Base-by-base conservation (phyloP, 2,113 vertebrate species). In the Rhabdomys dilectus region DNA sequence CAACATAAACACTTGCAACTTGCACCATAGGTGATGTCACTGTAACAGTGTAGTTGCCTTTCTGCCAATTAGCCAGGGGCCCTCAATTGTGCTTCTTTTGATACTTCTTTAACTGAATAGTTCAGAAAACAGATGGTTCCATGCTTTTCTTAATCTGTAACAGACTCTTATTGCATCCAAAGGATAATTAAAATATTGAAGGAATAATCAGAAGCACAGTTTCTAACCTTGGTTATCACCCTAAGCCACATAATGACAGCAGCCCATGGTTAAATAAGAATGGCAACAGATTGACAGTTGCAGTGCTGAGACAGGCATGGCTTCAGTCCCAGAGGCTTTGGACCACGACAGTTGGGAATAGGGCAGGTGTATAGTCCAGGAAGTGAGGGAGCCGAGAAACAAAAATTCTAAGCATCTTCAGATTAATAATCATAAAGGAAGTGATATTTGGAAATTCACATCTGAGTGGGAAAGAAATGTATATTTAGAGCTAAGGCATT, bases 121-220 rank as follows among this genome's bases (percentile, higher is more conserved):
- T 73, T 94, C 51, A 62, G 88, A 68, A 93, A 94, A 85, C 66
- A 87, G 77, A 70, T 24, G 12, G 36, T 75, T 45, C 31, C 53
- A 68, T 91, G 82, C 82, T 91, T 88, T 94, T 87, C 89, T 80
- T 73, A 8, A 10, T n/a, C 62, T 51, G 7, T 82, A 94, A 92
- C 21, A 51, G 82, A 62, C 72, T 80, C 53, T 96, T 45, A 56
- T 36, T 93, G 45, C 21, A 89, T 89, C 56, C 45, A 82, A 91
- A 91, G 56, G 21, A 72, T 91, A 45, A 70, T 96, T 96, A 64
- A 77, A 93, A 89, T 72, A 89, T 53, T 66, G 89, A 95, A 95
- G 72, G 70, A 80, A 85, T 75, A 82, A 66, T 66, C 51, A 72
- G 89, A 95, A 91, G 48, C 1, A 58, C 45, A 91, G 7, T 84